These are phyloP conservation scores for Montipora capitata DNA, from an alignment of 92 coral and sea anemone species.

Conservation along the genomic window DNA sequence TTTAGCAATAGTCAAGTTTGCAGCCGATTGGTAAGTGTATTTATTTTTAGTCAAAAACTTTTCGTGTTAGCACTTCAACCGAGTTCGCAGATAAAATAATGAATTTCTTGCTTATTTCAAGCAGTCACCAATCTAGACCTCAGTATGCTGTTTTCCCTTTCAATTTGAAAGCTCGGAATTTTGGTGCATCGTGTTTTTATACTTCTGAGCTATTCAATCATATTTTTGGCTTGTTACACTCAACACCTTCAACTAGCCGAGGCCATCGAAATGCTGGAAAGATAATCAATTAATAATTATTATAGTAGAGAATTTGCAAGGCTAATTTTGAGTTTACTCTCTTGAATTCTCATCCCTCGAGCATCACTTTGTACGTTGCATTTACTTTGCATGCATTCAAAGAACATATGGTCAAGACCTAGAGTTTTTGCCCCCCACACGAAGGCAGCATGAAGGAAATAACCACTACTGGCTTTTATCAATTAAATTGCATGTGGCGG, in stretches of 20 bases:
- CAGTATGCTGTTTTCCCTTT: neutral
- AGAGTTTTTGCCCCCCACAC: slow-evolving; percentile 68
- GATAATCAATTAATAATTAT: neutral
- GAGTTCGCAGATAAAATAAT: neutral
- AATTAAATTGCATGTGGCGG: slow-evolving; percentile 4
- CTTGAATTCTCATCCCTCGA: neutral
- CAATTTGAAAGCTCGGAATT: neutral
- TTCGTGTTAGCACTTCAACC: neutral
- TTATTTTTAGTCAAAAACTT: neutral
- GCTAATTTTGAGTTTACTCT: neutral
- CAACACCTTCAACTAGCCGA: no score
- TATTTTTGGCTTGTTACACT: neutral
- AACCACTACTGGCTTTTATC: slow-evolving; percentile 51
- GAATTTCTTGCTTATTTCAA: neutral
- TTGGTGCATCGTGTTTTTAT: neutral
- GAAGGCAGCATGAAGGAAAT: slow-evolving; percentile 68
- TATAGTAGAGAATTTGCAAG: no score
- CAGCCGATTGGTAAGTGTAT: slow-evolving; percentile 3
- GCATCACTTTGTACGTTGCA: neutral
- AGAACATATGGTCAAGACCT: slow-evolving; percentile 25
- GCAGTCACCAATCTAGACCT: neutral
- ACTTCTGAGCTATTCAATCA: neutral
- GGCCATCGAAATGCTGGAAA: neutral
- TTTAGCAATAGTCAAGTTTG: neutral
- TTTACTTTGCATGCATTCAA: neutral